Conservation (phyloP, 1,140 invertebrate genomes). For the Heliconius himera region DNA sequence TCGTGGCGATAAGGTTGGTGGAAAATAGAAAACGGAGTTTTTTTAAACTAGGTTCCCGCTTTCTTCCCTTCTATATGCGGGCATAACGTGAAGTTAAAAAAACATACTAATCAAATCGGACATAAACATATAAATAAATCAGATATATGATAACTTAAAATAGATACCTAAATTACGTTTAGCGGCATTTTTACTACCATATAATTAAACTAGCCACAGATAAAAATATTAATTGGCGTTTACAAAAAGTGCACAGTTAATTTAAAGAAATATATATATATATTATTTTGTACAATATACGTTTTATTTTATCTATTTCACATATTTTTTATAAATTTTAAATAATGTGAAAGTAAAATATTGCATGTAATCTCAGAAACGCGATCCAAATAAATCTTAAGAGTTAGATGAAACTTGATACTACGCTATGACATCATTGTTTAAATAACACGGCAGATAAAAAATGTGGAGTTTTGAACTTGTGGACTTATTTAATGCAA, state of each 20-base stretch:
- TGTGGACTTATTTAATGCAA: not conserved
- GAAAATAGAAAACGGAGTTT: too few species aligned
- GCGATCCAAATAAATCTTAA: not conserved
- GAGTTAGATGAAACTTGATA: not conserved
- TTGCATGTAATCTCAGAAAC: not conserved
- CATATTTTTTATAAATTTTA: not conserved
- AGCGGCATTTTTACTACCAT: not conserved
- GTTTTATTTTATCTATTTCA: not conserved
- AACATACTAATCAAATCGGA: too few species aligned
- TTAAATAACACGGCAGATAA: slow-evolving; percentile 11
- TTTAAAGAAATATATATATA: not conserved
- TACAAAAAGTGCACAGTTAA: not conserved
- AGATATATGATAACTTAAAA: not conserved
- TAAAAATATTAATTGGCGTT: not conserved
- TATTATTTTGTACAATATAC: not conserved
- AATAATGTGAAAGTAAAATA: slow-evolving; percentile 2
- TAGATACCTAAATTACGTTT: not conserved
- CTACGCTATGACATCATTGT: slow-evolving; percentile 1
- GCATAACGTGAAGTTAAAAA: too few species aligned
- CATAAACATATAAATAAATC: too few species aligned
- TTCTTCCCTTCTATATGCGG: too few species aligned
- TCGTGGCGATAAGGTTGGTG: too few species aligned
- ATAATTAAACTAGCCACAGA: not conserved
- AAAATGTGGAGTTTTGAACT: slow-evolving; percentile 3
- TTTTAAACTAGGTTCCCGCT: too few species aligned